Evolutionary conservation across 2,113 vertebrate genomes (phyloP).

Genomic region (Acanthisitta chloris): DNA sequence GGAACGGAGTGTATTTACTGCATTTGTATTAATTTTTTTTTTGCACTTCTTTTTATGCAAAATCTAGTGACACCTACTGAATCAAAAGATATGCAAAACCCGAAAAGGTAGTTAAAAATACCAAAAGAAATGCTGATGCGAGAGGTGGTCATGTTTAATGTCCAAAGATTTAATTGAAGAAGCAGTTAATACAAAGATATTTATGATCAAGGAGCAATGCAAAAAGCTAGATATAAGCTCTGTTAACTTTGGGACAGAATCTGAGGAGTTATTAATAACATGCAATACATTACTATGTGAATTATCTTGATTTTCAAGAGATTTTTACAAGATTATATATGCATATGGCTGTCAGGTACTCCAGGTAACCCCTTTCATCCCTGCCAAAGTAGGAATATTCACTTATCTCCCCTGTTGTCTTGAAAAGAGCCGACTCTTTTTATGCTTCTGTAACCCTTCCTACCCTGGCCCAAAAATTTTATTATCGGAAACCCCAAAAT

Average conservation of each 20-base stretch:
- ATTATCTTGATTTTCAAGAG: neutral
- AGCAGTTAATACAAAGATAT: neutral
- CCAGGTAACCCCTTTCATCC: neutral
- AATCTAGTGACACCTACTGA: neutral
- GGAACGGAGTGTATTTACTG: neutral
- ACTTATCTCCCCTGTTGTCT: neutral
- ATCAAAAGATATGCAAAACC: neutral
- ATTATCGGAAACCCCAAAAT: neutral
- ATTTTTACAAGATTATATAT: neutral
- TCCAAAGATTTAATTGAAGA: neutral
- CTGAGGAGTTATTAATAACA: neutral
- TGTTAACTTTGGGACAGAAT: neutral
- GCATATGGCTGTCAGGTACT: neutral
- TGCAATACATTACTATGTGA: fast-evolving
- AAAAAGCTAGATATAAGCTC: neutral
- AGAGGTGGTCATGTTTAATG: neutral
- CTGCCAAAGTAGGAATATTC: neutral
- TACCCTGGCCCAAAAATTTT: neutral
- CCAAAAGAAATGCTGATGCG: neutral
- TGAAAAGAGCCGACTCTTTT: neutral
- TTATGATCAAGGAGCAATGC: neutral
- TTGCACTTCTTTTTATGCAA: neutral
- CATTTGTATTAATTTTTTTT: neutral
- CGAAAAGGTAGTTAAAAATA: neutral
- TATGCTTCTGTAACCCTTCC: neutral